Percentiles rank a stretch among this genome's conserved stretches.
phyloP scores from a whole-genome alignment of 2,888 invertebrate species.

The Hirtodrosophila trivittata region DNA sequence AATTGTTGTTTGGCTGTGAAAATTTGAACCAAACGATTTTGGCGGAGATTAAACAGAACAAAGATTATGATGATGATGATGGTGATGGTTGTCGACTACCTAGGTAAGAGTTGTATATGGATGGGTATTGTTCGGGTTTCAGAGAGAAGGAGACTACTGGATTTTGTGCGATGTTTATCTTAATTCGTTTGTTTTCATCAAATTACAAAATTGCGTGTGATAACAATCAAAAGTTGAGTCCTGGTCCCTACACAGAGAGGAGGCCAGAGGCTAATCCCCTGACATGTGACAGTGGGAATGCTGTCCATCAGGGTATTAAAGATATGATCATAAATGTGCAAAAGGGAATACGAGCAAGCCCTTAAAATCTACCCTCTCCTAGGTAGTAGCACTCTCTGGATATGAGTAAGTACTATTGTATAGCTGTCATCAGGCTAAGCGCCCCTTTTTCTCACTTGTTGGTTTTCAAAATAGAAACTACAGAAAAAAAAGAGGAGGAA shows the following conservation, averaged over 20 bases:
- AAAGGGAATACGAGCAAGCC: constrained; percentile 41
- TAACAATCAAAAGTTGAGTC: constrained; percentile 76
- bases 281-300: constrained; percentile 62
- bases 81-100: constrained; percentile 3
- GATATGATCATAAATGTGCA: constrained; percentile 78
- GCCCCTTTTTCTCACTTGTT: constrained; percentile 70
- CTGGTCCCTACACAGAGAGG: constrained; percentile 34
- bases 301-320: constrained; percentile 80
- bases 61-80: no score
- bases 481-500: no score
- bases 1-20: constrained; percentile 43
- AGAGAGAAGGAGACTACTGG: constrained; percentile 64
- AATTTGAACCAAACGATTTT: constrained; percentile 30
- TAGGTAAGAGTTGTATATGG: no score
- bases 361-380: constrained; percentile 54
- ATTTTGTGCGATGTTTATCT: constrained; percentile 72
- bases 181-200: constrained; percentile 83
- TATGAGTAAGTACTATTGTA: constrained; percentile 71
- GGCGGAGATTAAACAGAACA: constrained; percentile 33
- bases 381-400: no score
- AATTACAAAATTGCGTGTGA: constrained; percentile 83
- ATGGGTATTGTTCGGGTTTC: constrained; percentile 4
- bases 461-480: no score
- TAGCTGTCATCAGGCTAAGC: constrained; percentile 72
- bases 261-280: constrained; percentile 69